Conservation (phyloP, 92 coral and sea anemone genomes). For the Heliopora coerulea region DNA sequence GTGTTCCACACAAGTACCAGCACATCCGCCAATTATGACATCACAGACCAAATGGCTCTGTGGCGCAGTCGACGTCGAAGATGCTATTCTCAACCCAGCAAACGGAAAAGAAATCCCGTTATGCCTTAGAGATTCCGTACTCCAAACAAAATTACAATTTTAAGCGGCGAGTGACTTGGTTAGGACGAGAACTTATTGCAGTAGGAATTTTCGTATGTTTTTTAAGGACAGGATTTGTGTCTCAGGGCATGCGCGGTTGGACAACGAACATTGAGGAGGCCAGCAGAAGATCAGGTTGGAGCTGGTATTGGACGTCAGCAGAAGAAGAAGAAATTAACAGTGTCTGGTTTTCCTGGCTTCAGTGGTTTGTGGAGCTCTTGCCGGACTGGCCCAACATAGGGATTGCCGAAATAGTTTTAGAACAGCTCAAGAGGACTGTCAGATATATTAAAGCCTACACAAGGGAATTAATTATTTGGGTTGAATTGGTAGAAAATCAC, state of each 20-base stretch:
- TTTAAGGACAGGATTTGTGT: constrained; percentile 16
- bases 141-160: constrained; percentile 30
- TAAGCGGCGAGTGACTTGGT: constrained; percentile 1
- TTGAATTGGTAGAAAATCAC: constrained; percentile 8
- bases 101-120: not conserved
- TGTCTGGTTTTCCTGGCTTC: too few species aligned
- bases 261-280: not conserved
- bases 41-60: not conserved
- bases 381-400: not conserved
- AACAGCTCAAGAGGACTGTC: not conserved
- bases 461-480: constrained; percentile 16
- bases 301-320: not conserved
- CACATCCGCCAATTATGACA: constrained; percentile 11
- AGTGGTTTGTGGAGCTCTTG: not conserved
- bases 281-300: not conserved
- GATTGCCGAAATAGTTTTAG: not conserved
- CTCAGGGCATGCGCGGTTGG: constrained; percentile 4
- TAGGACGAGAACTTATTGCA: constrained; percentile 22
- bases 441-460: not conserved
- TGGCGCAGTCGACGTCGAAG: constrained; percentile 6
- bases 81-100: not conserved
- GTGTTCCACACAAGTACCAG: not conserved
- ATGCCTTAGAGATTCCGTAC: constrained; percentile 26
- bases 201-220: constrained; percentile 18
- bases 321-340: too few species aligned